Percentiles rank a stretch among this genome's conserved stretches.
These are phyloP conservation scores for Alviniconcha marisindica DNA, from an alignment of 1,140 invertebrate species.

Conservation along the genomic window DNA sequence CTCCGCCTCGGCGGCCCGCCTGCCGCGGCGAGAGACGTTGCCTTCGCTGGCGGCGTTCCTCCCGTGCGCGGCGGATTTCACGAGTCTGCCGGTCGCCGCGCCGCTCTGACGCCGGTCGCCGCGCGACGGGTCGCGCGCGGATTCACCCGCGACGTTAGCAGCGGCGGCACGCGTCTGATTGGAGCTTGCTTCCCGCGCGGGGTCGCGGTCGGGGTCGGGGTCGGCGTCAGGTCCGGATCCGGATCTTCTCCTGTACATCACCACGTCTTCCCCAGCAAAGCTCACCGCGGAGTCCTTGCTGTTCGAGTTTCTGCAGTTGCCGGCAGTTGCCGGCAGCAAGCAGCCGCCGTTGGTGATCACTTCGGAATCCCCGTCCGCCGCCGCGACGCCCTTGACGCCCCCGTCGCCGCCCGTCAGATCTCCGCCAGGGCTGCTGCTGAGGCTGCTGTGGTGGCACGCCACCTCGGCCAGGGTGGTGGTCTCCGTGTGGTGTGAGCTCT, in stretches of 20 bases:
- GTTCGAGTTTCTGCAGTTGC: neutral
- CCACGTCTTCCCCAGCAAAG: neutral
- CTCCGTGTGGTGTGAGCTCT: neutral
- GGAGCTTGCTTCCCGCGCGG: no score
- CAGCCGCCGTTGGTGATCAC: no score
- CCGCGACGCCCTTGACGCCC: neutral
- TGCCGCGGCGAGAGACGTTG: no score
- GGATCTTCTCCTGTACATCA: neutral
- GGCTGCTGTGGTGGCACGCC: neutral
- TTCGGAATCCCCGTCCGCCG: no score
- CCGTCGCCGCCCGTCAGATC: neutral
- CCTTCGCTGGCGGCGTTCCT: neutral
- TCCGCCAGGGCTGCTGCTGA: neutral
- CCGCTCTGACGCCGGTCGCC: neutral
- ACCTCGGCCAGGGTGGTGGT: conserved; percentile 16
- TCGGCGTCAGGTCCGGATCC: no score
- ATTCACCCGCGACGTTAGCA: no score
- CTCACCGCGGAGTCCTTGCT: neutral
- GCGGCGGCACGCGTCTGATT: no score
- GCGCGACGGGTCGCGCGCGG: no score
- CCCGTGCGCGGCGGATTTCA: neutral
- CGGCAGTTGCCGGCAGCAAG: neutral
- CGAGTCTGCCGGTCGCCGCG: neutral
- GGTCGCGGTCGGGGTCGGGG: no score
- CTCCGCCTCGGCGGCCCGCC: no score